Evolutionary conservation across 1,140 invertebrate species (phyloP), one percentile per base, ranked within the genome.

Genomic region (Camponotus floridanus): DNA sequence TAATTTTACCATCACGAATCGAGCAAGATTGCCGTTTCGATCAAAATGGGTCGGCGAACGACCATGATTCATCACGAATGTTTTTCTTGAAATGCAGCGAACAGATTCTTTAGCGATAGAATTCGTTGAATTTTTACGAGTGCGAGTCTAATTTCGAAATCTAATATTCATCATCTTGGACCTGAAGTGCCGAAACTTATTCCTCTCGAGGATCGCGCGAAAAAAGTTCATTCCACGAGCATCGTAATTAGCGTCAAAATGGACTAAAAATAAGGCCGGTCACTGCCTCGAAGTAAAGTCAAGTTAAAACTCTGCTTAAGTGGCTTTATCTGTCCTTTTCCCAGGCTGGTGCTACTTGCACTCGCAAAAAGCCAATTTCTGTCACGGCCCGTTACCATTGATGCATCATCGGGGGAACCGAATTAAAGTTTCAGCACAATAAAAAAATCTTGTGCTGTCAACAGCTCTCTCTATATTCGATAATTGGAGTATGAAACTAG

Each of bases 301-400:
- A 15, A 59, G 39, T 48, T 11, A 13, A 5, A 36, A 36, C 76
- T 61, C 18, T 7, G 18, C 26, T 81, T 59, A 70, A 86, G 83
- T 88, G 61, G 65, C 42, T 74, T 90, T 88, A 86, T 78, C 86
- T 74, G 51, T 7, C 73, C 70, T 86, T 90, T 90, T 90, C 73
- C 73, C 88, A 90, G 45, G 86, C 76, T 59, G 51, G 62, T 45
- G 73, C 42, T 79, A 61, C 73, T 80, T 42, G 42, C 48, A 51
- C 62, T 85, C 48, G 74, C 86, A 90, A 90, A 87, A 90, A 90
- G 21, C 9, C 31, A 21, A 31, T 45, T 51, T 33, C 9, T 80
- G 80, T 85, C 88, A 76, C 62, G 61, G n/a, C 18, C 8, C 48
- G 61, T 88, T 68, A 86, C 39, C 62, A 42, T 73, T 39, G 59